These are phyloP conservation scores for Entomobrya proxima DNA, from an alignment of 2,888 invertebrate species.

Conservation along the genomic window DNA sequence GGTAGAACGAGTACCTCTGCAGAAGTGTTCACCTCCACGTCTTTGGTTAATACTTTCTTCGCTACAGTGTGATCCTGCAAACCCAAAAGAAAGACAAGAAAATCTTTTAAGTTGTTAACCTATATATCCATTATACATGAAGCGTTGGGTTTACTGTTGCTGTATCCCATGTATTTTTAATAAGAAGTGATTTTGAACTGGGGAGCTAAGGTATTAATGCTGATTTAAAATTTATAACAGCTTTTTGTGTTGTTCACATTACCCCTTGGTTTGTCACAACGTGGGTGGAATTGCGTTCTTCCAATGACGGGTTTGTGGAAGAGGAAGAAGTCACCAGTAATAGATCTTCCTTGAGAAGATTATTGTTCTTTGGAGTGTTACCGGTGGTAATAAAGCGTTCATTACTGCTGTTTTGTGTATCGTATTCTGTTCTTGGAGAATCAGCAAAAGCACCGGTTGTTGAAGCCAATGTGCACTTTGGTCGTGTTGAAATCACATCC, in stretches of 20 bases:
- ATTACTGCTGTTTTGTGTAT: not conserved
- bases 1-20: slow-evolving; percentile 53
- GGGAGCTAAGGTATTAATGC: not conserved
- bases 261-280: slow-evolving; percentile 52
- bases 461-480: not conserved
- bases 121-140: too few species aligned
- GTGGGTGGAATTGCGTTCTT: not conserved
- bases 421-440: slow-evolving; percentile 3
- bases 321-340: not conserved
- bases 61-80: slow-evolving; percentile 42
- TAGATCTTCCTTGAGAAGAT: not conserved
- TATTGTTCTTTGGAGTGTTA: not conserved
- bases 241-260: not conserved
- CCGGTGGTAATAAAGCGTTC: slow-evolving; percentile 1
- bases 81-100: not conserved
- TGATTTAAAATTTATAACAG: not conserved
- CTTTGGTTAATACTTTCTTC: slow-evolving; percentile 45
- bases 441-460: not conserved
- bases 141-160: not conserved
- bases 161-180: not conserved
- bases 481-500: slow-evolving; percentile 23
- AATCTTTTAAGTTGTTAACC: too few species aligned
- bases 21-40: slow-evolving; percentile 46
- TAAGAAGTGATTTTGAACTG: not conserved
- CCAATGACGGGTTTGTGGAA: not conserved